A percentile compares a stretch with the other conserved stretches of the same genome.
Conservation (phyloP, 2,797 vertebrate species). For the Salmo trutta region DNA sequence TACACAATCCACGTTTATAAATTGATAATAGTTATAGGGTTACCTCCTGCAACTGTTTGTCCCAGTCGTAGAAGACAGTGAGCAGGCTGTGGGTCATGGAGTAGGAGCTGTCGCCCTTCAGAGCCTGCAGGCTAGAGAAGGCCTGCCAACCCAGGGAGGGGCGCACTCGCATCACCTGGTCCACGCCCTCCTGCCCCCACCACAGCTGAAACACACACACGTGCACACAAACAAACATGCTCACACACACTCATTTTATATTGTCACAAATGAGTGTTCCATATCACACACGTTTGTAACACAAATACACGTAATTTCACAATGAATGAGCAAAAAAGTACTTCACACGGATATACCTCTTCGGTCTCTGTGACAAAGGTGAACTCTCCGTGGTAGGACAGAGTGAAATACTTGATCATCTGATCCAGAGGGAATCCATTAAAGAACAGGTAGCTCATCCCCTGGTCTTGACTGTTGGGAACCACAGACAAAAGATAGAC, state of each 20-base stretch:
- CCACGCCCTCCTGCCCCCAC: slow-evolving; percentile 54
- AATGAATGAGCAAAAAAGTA: not conserved
- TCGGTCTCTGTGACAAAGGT: slow-evolving; percentile 55
- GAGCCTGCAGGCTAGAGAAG: slow-evolving; percentile 23
- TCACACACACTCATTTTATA: not conserved
- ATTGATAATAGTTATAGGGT: not conserved
- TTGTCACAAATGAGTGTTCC: not conserved
- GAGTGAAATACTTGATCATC: slow-evolving; percentile 57
- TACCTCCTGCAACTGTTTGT: slow-evolving; percentile 53
- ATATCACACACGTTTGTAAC: not conserved
- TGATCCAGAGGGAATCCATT: slow-evolving; percentile 29
- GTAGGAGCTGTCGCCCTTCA: slow-evolving; percentile 8
- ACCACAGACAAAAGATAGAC: not conserved
- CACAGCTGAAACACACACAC: slow-evolving; percentile 54
- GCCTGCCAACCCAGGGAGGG: slow-evolving; percentile 48
- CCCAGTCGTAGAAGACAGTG: slow-evolving; percentile 54
- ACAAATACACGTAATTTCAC: not conserved
- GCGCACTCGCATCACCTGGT: slow-evolving; percentile 27
- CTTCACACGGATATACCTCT: slow-evolving; percentile 41
- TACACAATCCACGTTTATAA: not conserved
- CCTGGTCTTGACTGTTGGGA: slow-evolving; percentile 40
- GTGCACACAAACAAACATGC: not conserved
- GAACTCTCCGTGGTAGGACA: slow-evolving; percentile 38
- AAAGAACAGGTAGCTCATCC: slow-evolving; percentile 52
- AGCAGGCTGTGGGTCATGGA: slow-evolving; percentile 24